Evolutionary conservation across 2,797 vertebrate species (phyloP).

Genomic region (Anguilla obscura): DNA sequence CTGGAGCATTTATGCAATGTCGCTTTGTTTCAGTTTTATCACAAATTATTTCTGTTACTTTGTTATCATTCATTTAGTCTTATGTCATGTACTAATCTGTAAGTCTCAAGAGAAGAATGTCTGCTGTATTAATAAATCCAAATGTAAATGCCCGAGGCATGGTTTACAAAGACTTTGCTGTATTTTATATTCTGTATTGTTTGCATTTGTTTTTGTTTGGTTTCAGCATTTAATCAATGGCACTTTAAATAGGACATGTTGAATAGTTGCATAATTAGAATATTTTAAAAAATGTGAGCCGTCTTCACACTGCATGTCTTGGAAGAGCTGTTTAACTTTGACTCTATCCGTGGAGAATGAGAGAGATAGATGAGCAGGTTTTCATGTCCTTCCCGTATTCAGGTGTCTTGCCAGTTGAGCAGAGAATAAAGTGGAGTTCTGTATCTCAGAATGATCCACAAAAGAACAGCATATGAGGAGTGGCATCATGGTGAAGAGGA

Average conservation of each 20-base stretch:
- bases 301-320: neutral
- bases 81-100: neutral
- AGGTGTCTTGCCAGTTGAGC: neutral
- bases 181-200: neutral
- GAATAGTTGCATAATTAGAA: neutral
- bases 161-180: neutral
- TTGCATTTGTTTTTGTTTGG: neutral
- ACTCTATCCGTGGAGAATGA: neutral
- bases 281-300: neutral
- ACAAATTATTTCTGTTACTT: neutral
- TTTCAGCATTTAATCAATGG: neutral
- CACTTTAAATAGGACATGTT: neutral
- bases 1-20: neutral
- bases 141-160: conserved; percentile 1
- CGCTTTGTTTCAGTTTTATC: neutral
- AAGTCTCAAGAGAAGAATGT: neutral
- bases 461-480: neutral
- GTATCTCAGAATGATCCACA: neutral
- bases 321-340: neutral
- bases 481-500: neutral
- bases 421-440: neutral
- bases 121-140: neutral
- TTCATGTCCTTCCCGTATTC: neutral
- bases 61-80: neutral
- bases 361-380: neutral